Base-by-base conservation (phyloP, 2,888 invertebrate species). In the Drosophila atroscutellata region DNA sequence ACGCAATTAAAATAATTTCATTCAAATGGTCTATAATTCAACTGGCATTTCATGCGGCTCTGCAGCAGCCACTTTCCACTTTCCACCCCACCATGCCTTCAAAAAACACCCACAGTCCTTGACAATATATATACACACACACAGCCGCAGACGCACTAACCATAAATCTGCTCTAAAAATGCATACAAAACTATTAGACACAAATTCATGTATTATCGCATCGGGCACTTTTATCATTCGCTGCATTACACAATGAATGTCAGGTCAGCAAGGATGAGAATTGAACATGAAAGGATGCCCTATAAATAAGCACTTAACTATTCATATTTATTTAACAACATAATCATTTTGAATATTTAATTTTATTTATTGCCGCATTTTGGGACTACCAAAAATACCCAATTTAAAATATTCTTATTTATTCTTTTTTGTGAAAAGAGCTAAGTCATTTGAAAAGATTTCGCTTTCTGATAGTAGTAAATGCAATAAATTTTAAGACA, bases 1-100 rank as follows among this genome's bases (percentile, higher is more conserved):
- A 86, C 90, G 86, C 90, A 86, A 86, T 86, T 86, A 90, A 86
- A 86, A 86, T 86, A 90, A 86, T 86, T 90, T 86, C 83, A 81
- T 83, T 88, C 89, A 88, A 86, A 88, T 86, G 81, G 79, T 83
- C 83, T 83, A 88, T 90, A 86, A 86, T 86, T 86, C 86, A 88
- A 76, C 80, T 88, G 78, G 88, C 78, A 88, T 89, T 89, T 85
- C 73, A 65, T 72, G 75, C 65, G 72, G 82, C 81, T 66, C 72
- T 74, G 81, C 77, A 64, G 60, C 68, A 69, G 71, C 78, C 74
- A 72, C 72, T 75, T 80, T 78, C 24, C 60, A 56, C 51, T 61
- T 71, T 58, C 47, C 72, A 37, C 54, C 50, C 36, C 50, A 34
- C n/a, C 28, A 54, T 15, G 71, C 75, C 69, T 73, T 72, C 70